Evolutionary conservation across 2,797 vertebrate species (phyloP).

Genomic region (Parotocinclus haroldoi): DNA sequence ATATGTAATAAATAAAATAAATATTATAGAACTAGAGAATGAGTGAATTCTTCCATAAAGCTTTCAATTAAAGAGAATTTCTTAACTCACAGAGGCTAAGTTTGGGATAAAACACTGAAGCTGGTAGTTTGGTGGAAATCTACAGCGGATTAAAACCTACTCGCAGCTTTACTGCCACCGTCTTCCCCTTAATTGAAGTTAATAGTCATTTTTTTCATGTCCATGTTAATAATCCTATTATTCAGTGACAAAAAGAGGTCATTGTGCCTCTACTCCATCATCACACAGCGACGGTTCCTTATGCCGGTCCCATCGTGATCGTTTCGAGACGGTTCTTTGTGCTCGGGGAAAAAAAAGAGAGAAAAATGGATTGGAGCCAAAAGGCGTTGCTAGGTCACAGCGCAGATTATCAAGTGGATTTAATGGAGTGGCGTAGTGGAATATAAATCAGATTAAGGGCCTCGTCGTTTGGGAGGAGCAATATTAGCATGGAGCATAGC

Average conservation of each 20-base stretch:
- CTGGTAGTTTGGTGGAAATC: neutral
- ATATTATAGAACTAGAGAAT: no score
- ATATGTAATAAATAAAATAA: no score
- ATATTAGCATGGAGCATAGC: conserved; percentile 56
- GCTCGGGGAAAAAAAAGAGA: conserved; percentile 3
- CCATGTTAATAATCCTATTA: conserved; percentile 65
- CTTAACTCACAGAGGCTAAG: neutral
- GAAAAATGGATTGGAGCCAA: conserved; percentile 38
- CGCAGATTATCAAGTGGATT: conserved; percentile 65
- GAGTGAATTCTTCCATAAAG: no score
- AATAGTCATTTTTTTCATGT: conserved; percentile 58
- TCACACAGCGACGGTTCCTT: conserved; percentile 41
- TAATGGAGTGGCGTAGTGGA: conserved; percentile 67
- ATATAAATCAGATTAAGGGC: conserved; percentile 72
- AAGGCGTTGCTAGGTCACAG: conserved; percentile 57
- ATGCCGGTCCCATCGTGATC: conserved; percentile 38
- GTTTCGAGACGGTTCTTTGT: conserved; percentile 27
- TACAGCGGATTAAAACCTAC: conserved; percentile 36
- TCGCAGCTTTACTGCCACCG: conserved; percentile 38
- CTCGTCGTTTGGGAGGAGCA: conserved; percentile 59
- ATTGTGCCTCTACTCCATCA: conserved; percentile 51
- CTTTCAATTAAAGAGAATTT: neutral
- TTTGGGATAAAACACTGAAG: neutral
- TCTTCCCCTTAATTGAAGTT: conserved; percentile 48
- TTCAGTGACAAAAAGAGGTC: conserved; percentile 58